Evolutionary conservation across 2,888 invertebrate species (phyloP).

Genomic region (Metopia argyrocephala): DNA sequence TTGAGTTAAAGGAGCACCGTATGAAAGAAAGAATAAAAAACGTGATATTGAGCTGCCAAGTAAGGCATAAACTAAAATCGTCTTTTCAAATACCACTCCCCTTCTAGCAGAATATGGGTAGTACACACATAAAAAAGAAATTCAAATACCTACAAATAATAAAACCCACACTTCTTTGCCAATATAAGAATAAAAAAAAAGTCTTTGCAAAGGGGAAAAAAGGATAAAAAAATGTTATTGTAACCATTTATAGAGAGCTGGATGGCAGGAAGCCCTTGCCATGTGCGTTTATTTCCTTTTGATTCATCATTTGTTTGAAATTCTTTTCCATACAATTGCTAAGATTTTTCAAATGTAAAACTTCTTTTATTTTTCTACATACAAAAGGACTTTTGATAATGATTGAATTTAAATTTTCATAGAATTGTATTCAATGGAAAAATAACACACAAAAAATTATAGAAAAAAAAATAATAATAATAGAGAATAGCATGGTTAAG

Average conservation of each 20-base stretch:
- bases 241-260: constrained; percentile 21
- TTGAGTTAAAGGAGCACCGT: constrained; percentile 5
- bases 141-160: too few relatives aligned
- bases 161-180: too few relatives aligned
- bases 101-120: too few relatives aligned
- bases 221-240: constrained; percentile 53
- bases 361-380: constrained; percentile 3
- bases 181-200: too few relatives aligned
- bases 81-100: too few relatives aligned
- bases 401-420: constrained; percentile 37
- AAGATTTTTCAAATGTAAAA: neutral
- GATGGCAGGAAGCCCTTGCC: neutral
- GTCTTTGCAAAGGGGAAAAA: constrained; percentile 15
- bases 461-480: neutral
- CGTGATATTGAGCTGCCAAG: constrained; percentile 64
- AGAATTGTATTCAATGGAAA: neutral
- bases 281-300: constrained; percentile 51
- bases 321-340: neutral
- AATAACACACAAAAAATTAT: too few relatives aligned
- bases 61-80: constrained; percentile 65
- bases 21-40: constrained; percentile 29
- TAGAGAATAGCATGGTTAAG: neutral
- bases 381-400: constrained; percentile 35
- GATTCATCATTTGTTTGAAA: constrained; percentile 50
- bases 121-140: too few relatives aligned